Evolutionary conservation across 2,113 vertebrate species (phyloP), one percentile per base, ranked within the genome.

Genomic region (Pyrgilauda ruficollis): DNA sequence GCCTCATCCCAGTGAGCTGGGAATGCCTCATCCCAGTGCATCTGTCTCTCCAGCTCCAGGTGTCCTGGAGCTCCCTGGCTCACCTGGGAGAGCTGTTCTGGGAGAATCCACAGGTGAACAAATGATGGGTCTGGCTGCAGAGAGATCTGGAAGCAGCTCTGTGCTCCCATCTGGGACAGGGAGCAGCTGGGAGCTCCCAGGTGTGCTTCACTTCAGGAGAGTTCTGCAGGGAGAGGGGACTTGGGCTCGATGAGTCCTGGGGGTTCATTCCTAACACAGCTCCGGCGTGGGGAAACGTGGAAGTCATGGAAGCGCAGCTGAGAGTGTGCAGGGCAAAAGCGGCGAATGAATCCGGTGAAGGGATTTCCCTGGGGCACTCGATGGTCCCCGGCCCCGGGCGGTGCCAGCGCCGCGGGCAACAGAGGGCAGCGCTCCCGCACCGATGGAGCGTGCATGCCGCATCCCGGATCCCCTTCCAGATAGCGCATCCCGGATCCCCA

Each of bases 341-440:
- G 23, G 0, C 5, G 53, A 2, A 4, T 2, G 9, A 28, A 16
- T 0, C 0, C 13, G 0, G 0, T 0, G 3, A 6, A 3, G 52
- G 1, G 18, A 6, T 22, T 49, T 5, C 35, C 5, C 0, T 3
- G 35, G 13, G 13, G 26, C 31, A 1, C 62, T 4, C 30, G 0
- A 2, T 15, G 43, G 61, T 12, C 33, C 43, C 52, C 41, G 53
- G 44, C 24, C 13, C 61, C 26, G 31, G 21, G 37, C 3, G 13
- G 10, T 33, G 28, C 55, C 84, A 15, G 1, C 12, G 22, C 73
- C 33, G 39, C 74, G 0, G 75, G 85, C 49, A 22, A 15, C 75
- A 26, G 41, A 43, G 85, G 58, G 85, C 85, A 15, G 3, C 2
- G 85, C 58, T 64, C 58, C 49, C 16, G 75, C 85, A 4, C 5